These are phyloP conservation scores for Macrochelys suwanniensis DNA, from an alignment of 2,797 vertebrate species.

Conservation along the genomic window DNA sequence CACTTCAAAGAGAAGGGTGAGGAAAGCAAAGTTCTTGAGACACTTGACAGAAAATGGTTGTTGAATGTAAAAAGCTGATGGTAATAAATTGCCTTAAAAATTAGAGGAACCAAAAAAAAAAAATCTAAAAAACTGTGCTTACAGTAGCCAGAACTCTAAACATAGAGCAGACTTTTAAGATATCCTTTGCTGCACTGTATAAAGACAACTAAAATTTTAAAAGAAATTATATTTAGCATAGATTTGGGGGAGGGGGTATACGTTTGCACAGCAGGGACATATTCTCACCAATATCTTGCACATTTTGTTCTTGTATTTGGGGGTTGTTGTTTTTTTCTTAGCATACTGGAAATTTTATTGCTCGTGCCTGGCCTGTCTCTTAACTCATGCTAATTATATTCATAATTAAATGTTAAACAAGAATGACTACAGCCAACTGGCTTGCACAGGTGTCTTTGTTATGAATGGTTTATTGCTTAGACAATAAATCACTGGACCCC, in stretches of 20 bases:
- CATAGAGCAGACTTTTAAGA: neutral
- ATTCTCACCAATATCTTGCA: constrained; percentile 22
- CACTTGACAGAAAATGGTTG: constrained; percentile 13
- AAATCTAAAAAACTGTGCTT: constrained; percentile 4
- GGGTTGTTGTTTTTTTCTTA: constrained; percentile 23
- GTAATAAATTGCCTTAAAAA: constrained; percentile 36
- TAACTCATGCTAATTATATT: constrained; percentile 87
- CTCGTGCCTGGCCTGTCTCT: constrained; percentile 82
- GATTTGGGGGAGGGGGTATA: neutral
- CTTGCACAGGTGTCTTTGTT: constrained; percentile 85
- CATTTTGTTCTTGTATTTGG: neutral
- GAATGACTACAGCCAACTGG: constrained; percentile 85
- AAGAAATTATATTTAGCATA: constrained; percentile 34
- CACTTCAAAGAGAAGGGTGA: constrained; percentile 20
- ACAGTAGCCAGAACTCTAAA: constrained; percentile 39
- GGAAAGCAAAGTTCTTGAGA: constrained; percentile 39
- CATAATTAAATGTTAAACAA: constrained; percentile 86
- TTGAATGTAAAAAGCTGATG: constrained; percentile 28
- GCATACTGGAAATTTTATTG: constrained; percentile 80
- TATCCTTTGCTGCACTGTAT: neutral
- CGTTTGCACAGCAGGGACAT: constrained; percentile 43
- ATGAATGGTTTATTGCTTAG: constrained; percentile 81
- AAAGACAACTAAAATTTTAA: constrained; percentile 46
- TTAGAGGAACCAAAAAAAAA: constrained; percentile 40
- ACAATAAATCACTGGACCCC: constrained; percentile 82